Percentiles rank a stretch among this genome's conserved stretches.
Evolutionary conservation across 2,113 vertebrate genomes (phyloP).

Genomic region (Diadophis punctatus): DNA sequence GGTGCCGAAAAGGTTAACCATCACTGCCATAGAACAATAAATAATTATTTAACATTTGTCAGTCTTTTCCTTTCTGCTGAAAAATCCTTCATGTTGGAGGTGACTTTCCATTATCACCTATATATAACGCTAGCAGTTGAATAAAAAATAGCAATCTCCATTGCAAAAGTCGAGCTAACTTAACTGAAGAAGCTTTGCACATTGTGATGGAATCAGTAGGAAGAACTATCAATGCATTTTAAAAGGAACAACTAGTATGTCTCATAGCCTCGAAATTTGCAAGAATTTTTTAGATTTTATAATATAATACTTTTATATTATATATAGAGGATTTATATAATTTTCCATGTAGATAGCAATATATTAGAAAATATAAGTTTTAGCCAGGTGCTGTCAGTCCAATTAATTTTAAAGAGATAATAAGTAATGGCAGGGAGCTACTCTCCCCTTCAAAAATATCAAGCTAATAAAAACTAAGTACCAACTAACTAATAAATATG

Average conservation of each 20-base stretch:
- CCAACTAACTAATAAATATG: background rate
- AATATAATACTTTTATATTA: background rate
- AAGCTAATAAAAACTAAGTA: background rate
- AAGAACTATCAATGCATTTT: background rate
- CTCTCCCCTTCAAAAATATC: background rate
- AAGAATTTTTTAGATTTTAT: background rate
- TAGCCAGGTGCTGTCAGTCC: background rate
- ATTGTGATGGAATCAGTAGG: background rate
- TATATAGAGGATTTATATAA: background rate
- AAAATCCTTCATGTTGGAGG: no score
- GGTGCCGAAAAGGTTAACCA: no score
- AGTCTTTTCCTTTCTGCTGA: no score
- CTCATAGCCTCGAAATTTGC: background rate
- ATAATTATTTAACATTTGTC: no score
- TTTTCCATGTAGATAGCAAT: background rate
- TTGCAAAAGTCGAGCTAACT: slow-evolving; percentile 43
- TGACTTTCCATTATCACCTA: no score
- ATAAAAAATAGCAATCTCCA: slow-evolving; percentile 43
- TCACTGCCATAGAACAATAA: no score
- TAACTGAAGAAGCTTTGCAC: background rate
- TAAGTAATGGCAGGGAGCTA: background rate
- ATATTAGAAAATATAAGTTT: background rate
- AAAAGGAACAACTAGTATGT: background rate
- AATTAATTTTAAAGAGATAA: background rate
- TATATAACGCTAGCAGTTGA: slow-evolving; percentile 1